phyloP scores from a whole-genome alignment of 2,888 invertebrate genomes.

The Drosophila setosimentum region DNA sequence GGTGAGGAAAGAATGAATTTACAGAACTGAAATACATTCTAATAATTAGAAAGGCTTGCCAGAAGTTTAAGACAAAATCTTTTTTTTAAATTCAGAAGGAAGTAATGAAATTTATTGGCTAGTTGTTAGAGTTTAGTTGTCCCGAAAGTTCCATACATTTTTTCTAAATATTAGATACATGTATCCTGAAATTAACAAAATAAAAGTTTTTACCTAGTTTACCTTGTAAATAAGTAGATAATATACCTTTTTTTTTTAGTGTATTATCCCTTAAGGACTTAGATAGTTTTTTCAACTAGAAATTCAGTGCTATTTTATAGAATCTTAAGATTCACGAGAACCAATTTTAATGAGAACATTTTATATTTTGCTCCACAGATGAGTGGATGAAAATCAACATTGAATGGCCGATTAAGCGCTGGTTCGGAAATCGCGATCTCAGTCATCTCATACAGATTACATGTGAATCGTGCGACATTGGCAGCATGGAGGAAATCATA shows the following conservation, averaged over 20 bases:
- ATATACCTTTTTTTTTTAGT: too few relatives aligned
- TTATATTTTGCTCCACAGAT: constrained; percentile 85
- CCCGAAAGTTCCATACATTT: too few relatives aligned
- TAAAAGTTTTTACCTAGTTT: too few relatives aligned
- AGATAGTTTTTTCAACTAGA: background rate
- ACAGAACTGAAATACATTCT: background rate
- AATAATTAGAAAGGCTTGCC: too few relatives aligned
- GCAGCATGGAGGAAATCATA: constrained; percentile 88
- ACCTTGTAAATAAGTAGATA: too few relatives aligned
- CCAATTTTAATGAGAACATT: background rate
- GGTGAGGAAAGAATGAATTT: background rate
- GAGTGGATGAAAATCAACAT: constrained; percentile 94
- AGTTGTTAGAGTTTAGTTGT: too few relatives aligned
- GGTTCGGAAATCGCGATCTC: constrained; percentile 90
- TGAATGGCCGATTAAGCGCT: constrained; percentile 90
- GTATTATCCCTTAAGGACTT: background rate
- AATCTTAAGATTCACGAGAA: background rate
- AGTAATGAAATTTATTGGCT: too few relatives aligned
- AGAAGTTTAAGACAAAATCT: too few relatives aligned
- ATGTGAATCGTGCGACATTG: constrained; percentile 91
- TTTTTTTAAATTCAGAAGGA: too few relatives aligned
- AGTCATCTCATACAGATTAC: constrained; percentile 91
- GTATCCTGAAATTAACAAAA: too few relatives aligned
- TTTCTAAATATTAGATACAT: too few relatives aligned
- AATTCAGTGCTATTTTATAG: background rate